Evolutionary conservation across 2,888 invertebrate species (phyloP).

Genomic region (Cynaeus angustus): DNA sequence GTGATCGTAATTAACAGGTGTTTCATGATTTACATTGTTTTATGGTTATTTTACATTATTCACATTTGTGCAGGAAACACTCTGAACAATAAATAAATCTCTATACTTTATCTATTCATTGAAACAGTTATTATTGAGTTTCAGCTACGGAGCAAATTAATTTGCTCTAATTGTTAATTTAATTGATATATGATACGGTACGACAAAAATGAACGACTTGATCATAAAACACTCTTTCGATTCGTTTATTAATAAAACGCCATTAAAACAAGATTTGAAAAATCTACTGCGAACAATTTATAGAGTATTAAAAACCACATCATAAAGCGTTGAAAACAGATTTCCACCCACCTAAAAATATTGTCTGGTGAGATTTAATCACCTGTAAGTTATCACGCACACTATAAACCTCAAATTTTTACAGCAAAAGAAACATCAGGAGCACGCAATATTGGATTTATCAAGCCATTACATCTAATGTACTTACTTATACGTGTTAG

Average conservation of each 20-base stretch:
- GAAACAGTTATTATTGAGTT: slow-evolving; percentile 38
- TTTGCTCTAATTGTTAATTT: slow-evolving; percentile 39
- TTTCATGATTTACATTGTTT: slow-evolving; percentile 47
- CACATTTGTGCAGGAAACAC: slow-evolving; percentile 31
- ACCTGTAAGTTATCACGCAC: slow-evolving; percentile 35
- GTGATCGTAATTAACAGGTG: slow-evolving; percentile 49
- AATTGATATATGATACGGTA: slow-evolving; percentile 32
- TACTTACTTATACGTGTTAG: slow-evolving; percentile 32
- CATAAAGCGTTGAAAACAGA: slow-evolving; percentile 14
- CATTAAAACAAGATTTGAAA: slow-evolving; percentile 8
- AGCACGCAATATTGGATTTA: slow-evolving; percentile 36
- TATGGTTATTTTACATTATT: slow-evolving; percentile 43
- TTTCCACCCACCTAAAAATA: slow-evolving; percentile 23
- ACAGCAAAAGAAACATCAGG: slow-evolving; percentile 16
- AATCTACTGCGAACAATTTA: slow-evolving; percentile 14
- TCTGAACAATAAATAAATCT: slow-evolving; percentile 25
- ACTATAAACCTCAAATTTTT: slow-evolving; percentile 33
- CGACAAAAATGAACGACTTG: slow-evolving; percentile 23
- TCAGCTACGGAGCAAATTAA: slow-evolving; percentile 32
- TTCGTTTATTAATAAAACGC: slow-evolving; percentile 15
- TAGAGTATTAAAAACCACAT: slow-evolving; percentile 13
- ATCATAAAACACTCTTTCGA: slow-evolving; percentile 7
- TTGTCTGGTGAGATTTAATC: slow-evolving; percentile 31
- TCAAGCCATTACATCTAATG: slow-evolving; percentile 41
- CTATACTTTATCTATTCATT: slow-evolving; percentile 25